These are phyloP conservation scores for Podarcis raffonei DNA, from an alignment of 2,113 vertebrate genomes.

Conservation along the genomic window DNA sequence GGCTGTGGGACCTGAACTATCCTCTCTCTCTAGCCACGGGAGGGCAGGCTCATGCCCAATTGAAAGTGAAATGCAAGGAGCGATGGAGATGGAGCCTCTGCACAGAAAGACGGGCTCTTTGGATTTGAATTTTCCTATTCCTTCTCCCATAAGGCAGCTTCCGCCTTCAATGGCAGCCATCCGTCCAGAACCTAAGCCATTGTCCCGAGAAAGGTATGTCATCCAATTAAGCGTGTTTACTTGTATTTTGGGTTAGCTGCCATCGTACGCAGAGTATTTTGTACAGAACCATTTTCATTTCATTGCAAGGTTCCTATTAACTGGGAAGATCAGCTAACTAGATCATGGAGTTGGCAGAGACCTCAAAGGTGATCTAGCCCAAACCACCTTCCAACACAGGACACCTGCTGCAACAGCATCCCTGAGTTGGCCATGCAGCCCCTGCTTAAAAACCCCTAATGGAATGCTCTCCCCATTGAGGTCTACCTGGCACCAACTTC, in stretches of 20 bases:
- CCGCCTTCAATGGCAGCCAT: constrained; percentile 86
- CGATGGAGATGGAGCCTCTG: constrained; percentile 92
- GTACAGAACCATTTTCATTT: not conserved
- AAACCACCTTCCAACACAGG: too few species aligned
- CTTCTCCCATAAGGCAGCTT: constrained; percentile 86
- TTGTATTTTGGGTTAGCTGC: not conserved
- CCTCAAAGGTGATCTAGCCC: too few species aligned
- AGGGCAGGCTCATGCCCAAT: constrained; percentile 95
- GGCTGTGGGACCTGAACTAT: constrained; percentile 80
- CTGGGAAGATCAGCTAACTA: not conserved
- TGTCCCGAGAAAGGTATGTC: constrained; percentile 91
- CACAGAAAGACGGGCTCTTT: constrained; percentile 97
- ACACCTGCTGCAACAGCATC: too few species aligned
- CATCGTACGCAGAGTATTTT: not conserved
- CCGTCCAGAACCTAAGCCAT: constrained; percentile 89
- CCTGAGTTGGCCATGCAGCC: too few species aligned
- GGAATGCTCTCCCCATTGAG: too few species aligned
- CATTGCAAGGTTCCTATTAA: not conserved
- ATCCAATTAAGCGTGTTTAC: not conserved
- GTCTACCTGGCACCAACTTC: too few species aligned
- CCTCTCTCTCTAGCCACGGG: constrained; percentile 77
- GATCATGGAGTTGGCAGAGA: too few species aligned
- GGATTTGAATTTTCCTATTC: constrained; percentile 92
- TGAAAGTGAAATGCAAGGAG: constrained; percentile 94
- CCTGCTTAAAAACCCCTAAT: too few species aligned